phyloP scores from a whole-genome alignment of 2,113 vertebrate species.

The Eudorcas thomsonii region DNA sequence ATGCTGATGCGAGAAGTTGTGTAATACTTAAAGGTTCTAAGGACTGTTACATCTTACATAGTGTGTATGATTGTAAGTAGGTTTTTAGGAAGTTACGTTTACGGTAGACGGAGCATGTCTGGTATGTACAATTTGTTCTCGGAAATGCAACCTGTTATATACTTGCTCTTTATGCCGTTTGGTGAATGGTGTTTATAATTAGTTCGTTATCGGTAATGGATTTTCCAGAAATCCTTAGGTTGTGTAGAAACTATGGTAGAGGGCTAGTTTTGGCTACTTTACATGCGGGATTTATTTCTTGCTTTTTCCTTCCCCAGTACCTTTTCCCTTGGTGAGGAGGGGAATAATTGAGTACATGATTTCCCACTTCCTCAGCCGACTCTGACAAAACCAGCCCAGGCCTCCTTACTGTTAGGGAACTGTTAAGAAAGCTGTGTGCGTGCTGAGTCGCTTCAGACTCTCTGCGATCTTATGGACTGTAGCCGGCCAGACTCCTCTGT shows the following conservation, averaged over 20 bases:
- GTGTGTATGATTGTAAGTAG: not conserved
- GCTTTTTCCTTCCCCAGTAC: not conserved
- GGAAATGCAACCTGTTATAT: not conserved
- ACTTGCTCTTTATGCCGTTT: not conserved
- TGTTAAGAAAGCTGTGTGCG: not conserved
- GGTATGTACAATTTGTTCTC: not conserved
- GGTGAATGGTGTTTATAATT: not conserved
- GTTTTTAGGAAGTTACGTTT: not conserved
- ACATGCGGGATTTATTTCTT: not conserved
- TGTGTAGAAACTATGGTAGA: not conserved
- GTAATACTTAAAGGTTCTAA: not conserved
- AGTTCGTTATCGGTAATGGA: not conserved
- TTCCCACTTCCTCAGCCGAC: not conserved
- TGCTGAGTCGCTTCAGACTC: not conserved
- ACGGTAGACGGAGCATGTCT: not conserved
- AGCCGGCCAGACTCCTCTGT: not conserved
- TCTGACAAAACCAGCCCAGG: not conserved
- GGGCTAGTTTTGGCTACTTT: not conserved
- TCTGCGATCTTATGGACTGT: not conserved
- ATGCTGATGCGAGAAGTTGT: not conserved
- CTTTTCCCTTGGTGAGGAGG: not conserved
- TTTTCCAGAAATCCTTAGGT: not conserved
- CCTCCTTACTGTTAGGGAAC: not conserved
- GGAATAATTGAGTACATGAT: not conserved
- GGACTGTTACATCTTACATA: not conserved